Base-by-base conservation (phyloP, 2,113 vertebrate genomes). In the Leptodactylus fuscus region DNA sequence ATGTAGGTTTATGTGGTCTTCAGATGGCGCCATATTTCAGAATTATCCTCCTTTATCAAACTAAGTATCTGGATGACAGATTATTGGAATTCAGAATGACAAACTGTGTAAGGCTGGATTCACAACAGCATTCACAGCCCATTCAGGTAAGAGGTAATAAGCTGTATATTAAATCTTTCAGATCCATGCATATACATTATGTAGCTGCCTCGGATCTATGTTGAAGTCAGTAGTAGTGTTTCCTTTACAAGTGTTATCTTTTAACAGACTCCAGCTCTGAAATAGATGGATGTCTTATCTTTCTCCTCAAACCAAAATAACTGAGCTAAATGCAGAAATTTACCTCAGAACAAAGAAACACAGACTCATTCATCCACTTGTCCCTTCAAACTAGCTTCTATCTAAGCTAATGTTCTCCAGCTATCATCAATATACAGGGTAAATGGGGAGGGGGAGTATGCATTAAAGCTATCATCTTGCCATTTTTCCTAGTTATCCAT, bases 241-340 rank as follows among this genome's bases (percentile, higher is more conserved):
- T 41, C 38, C 29, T 36, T 36, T 20, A 70, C 32, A n/a, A 65
- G 67, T 34, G 32, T 70, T 70, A 20, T 38, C 36, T 20, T 71
- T 20, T 67, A n/a, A 22, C 20, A 70, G 15, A 70, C 6, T 70
- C 6, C 13, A 70, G 32, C 36, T 32, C 62, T 24, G 22, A 71
- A 10, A 71, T 49, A 10, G 44, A 49, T 8, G 46, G n/a, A 51
- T 36, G 51, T n/a, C 75, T 77, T 77, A 77, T 77, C 74, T n/a
- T 8, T 12, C 29, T 67, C 12, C 62, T 22, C 18, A 20, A 74
- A 74, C 41, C 41, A 38, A 55, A 78, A 58, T 58, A 78, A 78
- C 32, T 38, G 75, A 78, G 51, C 49, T 53, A 53, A 38, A 55
- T 32, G 38, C 6, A 0, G 49, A 36, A 38, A 34, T 78, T 53